A percentile compares a stretch with the other conserved stretches of the same genome.
phyloP scores from a whole-genome alignment of 2,797 vertebrate genomes.

The Pseudocheirus occidentalis region DNA sequence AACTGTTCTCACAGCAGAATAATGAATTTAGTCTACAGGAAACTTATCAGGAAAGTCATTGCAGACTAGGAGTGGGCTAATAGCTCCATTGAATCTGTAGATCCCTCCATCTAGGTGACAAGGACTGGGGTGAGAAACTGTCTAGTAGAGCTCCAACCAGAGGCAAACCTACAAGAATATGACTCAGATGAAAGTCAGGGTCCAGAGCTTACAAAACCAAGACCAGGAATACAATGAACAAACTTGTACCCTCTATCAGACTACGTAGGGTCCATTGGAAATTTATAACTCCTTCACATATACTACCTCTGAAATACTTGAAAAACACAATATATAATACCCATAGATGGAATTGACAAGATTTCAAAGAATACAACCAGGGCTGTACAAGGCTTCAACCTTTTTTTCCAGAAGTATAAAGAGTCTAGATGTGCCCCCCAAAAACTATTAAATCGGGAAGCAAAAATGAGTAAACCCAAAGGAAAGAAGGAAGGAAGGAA shows the following conservation, averaged over 20 bases:
- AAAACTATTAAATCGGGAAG: not conserved
- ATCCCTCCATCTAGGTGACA: not conserved
- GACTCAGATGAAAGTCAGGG: not conserved
- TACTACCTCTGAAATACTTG: too few species aligned
- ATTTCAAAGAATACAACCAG: not conserved
- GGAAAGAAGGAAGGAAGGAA: not conserved
- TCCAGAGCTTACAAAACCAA: not conserved
- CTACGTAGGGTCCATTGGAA: not conserved
- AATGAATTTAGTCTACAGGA: not conserved
- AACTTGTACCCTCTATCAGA: not conserved
- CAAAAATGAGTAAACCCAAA: not conserved
- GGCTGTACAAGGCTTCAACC: not conserved
- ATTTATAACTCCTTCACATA: too few species aligned
- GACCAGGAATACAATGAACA: not conserved
- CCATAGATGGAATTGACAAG: not conserved
- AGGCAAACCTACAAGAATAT: not conserved
- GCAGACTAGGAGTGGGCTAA: not conserved
- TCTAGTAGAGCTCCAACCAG: not conserved
- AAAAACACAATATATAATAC: not conserved
- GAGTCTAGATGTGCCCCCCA: not conserved
- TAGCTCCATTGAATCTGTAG: not conserved
- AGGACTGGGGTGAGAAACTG: not conserved
- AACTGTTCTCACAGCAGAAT: not conserved
- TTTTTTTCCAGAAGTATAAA: not conserved
- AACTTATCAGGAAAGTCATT: not conserved